These are phyloP conservation scores for Drosophila mauritiana DNA, from an alignment of 1,140 invertebrate species.

Conservation along the genomic window DNA sequence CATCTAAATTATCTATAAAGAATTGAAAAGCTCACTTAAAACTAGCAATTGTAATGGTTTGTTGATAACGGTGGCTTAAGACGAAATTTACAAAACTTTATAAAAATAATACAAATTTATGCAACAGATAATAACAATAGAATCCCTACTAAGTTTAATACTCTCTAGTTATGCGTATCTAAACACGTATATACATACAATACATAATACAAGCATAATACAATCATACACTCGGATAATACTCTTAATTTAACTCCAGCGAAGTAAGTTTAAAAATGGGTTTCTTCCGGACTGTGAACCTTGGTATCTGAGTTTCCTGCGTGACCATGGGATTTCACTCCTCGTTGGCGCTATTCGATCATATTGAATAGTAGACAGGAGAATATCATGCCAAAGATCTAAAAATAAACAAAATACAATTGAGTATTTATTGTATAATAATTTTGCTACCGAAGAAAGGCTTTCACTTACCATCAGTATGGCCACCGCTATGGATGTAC, in stretches of 20 bases:
- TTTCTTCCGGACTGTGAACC: constrained; percentile 35
- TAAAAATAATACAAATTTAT: constrained; percentile 59
- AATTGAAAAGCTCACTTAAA: constrained; percentile 27
- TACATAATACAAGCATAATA: constrained; percentile 31
- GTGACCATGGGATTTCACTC: constrained; percentile 14
- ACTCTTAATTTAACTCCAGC: constrained; percentile 56
- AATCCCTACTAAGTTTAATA: constrained; percentile 26
- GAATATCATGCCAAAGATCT: constrained; percentile 89
- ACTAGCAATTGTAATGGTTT: constrained; percentile 21
- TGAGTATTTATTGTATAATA: no score
- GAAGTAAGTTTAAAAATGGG: constrained; percentile 43
- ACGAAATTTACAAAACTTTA: constrained; percentile 45
- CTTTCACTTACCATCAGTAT: constrained; percentile 87
- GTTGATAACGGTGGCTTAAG: constrained; percentile 31
- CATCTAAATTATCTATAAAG: constrained; percentile 34
- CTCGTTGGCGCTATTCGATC: constrained; percentile 86
- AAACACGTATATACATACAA: constrained; percentile 42
- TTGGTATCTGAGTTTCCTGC: constrained; percentile 7
- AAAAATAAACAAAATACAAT: not conserved
- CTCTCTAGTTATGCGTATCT: constrained; percentile 32
- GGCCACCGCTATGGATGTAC: constrained; percentile 92
- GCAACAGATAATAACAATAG: constrained; percentile 59
- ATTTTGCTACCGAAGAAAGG: no score
- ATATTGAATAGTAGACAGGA: constrained; percentile 90
- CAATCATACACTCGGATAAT: constrained; percentile 61